Evolutionary conservation across 2,113 vertebrate genomes (phyloP).

Genomic region (Nettapus auritus): DNA sequence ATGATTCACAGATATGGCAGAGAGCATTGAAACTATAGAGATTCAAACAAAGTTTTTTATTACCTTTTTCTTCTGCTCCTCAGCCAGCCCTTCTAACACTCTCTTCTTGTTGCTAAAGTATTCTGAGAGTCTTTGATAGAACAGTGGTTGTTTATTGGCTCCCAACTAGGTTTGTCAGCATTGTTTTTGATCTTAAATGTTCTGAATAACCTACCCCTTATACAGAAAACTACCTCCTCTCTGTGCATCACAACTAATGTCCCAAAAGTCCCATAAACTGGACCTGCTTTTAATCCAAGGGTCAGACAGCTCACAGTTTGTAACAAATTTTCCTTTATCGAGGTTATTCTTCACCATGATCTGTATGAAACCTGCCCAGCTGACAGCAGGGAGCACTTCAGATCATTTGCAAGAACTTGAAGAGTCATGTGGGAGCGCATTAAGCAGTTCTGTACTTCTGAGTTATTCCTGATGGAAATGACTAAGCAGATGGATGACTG

Average conservation of each 20-base stretch:
- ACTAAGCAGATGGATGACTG: not conserved
- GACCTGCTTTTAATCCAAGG: accelerated
- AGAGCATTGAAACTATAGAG: not conserved
- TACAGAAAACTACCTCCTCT: not conserved
- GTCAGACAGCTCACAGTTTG: not conserved
- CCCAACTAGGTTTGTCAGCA: not conserved
- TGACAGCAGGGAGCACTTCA: not conserved
- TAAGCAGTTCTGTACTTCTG: not conserved
- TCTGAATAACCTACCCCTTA: not conserved
- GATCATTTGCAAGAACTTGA: not conserved
- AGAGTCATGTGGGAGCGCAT: not conserved
- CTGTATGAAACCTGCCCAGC: not conserved
- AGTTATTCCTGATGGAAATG: not conserved
- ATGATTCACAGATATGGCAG: not conserved
- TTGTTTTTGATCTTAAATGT: not conserved
- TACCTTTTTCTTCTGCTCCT: not conserved
- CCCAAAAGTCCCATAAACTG: not conserved
- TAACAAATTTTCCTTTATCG: not conserved
- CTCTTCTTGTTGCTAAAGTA: not conserved
- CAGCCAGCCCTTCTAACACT: not conserved
- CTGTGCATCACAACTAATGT: not conserved
- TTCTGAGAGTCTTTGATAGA: not conserved
- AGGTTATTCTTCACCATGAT: not conserved
- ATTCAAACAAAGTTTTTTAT: not conserved
- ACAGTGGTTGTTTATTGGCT: not conserved